Conservation (phyloP, 2,113 vertebrate species). For the Pseudolaguvia tuberculata region DNA sequence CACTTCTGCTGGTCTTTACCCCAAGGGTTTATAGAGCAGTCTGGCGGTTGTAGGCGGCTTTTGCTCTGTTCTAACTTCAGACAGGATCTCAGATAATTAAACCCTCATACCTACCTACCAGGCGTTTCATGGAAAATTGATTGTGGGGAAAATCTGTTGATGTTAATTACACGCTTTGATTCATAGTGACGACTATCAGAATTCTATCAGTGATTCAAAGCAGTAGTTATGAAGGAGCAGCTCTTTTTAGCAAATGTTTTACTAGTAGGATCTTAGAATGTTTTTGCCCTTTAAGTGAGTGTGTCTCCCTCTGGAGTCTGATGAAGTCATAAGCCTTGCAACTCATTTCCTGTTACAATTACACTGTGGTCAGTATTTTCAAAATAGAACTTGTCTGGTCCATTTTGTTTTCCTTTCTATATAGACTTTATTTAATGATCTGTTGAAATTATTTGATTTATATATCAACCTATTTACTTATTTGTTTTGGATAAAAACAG, state of each 20-base stretch:
- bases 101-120: conserved; percentile 1
- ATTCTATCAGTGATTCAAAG: background rate
- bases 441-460: background rate
- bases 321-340: conserved; percentile 29
- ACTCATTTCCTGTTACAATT: conserved; percentile 57
- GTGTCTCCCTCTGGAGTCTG: conserved; percentile 34
- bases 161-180: background rate
- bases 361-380: conserved; percentile 40
- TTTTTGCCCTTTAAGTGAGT: conserved; percentile 8
- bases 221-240: background rate
- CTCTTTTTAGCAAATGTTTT: background rate
- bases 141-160: background rate
- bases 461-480: background rate
- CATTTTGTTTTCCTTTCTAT: conserved; percentile 12
- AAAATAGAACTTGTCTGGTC: conserved; percentile 24
- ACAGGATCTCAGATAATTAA: conserved; percentile 33
- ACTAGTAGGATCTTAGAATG: background rate
- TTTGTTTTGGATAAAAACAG: background rate
- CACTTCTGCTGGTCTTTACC: conserved; percentile 41
- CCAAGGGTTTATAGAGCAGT: conserved; percentile 33
- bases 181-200: background rate
- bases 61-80: conserved; percentile 7
- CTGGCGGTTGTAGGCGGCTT: conserved; percentile 20
- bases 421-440: conserved; percentile 2
- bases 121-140: background rate